These are phyloP conservation scores for Turnix velox DNA, from an alignment of 2,113 vertebrate genomes.

Conservation along the genomic window DNA sequence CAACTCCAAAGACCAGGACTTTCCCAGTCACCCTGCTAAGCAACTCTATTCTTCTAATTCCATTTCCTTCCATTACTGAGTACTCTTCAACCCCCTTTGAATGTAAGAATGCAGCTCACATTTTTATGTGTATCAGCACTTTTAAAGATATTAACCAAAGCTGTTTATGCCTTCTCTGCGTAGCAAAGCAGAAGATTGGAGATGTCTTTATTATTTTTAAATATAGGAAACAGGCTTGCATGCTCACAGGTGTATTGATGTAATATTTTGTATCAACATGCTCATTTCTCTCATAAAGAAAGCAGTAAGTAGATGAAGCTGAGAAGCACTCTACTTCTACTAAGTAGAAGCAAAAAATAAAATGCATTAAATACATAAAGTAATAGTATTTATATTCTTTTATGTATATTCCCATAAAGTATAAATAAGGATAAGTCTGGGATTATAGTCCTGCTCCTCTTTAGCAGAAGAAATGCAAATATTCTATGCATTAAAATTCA, in stretches of 20 bases:
- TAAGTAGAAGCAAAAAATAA: conserved; percentile 19
- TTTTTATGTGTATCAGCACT: neutral
- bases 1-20: neutral
- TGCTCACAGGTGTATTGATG: neutral
- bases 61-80: neutral
- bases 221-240: neutral
- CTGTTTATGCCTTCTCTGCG: neutral
- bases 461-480: conserved; percentile 57
- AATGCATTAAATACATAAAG: conserved; percentile 49
- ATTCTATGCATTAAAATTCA: conserved; percentile 53
- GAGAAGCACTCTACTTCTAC: conserved; percentile 48
- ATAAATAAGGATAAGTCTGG: conserved; percentile 64
- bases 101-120: neutral
- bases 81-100: neutral
- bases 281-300: conserved; percentile 50
- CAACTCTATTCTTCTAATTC: neutral
- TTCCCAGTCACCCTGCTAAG: neutral
- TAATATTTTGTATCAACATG: conserved; percentile 17
- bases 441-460: conserved; percentile 39
- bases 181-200: neutral
- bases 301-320: conserved; percentile 33
- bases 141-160: conserved; percentile 17
- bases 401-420: conserved; percentile 45
- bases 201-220: conserved; percentile 8
- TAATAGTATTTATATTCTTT: conserved; percentile 67